A percentile compares a stretch with the other conserved stretches of the same genome.
phyloP scores from a whole-genome alignment of 2,113 vertebrate species.

The Albula goreensis region DNA sequence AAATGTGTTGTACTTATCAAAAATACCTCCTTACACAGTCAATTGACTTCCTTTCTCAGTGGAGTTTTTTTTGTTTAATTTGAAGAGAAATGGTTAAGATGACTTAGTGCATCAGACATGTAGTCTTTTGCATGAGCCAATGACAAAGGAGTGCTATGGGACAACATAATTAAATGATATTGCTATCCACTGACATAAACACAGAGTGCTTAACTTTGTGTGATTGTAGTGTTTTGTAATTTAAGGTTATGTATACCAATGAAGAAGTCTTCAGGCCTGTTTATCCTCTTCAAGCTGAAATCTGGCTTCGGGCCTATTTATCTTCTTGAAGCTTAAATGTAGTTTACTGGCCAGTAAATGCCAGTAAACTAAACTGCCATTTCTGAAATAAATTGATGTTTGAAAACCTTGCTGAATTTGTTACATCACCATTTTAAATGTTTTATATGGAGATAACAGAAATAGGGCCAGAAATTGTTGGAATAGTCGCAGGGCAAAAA shows the following conservation, averaged over 20 bases:
- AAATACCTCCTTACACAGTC: background rate
- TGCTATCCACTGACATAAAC: constrained; percentile 23
- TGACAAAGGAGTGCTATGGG: background rate
- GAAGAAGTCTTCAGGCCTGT: constrained; percentile 9
- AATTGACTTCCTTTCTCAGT: background rate
- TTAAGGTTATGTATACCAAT: constrained; percentile 18
- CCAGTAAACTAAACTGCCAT: constrained; percentile 1
- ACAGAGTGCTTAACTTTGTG: constrained; percentile 6
- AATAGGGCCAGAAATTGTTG: no score
- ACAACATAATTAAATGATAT: constrained; percentile 19
- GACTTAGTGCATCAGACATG: background rate
- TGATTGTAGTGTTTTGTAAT: constrained; percentile 17
- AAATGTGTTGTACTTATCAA: no score
- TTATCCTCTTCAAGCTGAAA: background rate
- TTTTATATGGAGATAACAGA: background rate
- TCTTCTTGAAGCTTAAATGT: background rate
- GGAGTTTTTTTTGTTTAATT: background rate
- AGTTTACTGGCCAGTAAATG: background rate
- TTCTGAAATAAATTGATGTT: constrained; percentile 7
- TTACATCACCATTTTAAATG: background rate
- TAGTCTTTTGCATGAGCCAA: background rate
- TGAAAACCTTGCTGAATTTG: background rate
- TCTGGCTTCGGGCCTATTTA: constrained; percentile 19
- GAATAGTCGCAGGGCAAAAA: no score
- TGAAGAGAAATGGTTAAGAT: background rate